Conservation (phyloP, 2,797 vertebrate genomes). For the Phalanger gymnotis region DNA sequence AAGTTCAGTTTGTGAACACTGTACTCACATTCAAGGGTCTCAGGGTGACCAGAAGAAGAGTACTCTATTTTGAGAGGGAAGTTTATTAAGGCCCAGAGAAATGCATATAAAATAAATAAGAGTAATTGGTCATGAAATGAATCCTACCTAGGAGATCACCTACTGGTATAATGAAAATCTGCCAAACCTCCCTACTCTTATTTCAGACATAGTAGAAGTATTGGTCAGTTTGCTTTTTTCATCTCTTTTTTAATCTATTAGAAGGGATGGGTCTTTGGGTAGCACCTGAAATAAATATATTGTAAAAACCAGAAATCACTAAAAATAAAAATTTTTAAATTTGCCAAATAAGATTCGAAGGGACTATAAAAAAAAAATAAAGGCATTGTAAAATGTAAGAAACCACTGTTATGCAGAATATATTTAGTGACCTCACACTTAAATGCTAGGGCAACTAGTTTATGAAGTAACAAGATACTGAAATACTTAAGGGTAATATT, state of each 20-base stretch:
- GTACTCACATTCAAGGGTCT: not conserved
- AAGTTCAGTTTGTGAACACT: not conserved
- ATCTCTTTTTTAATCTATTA: not conserved
- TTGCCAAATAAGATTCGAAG: not conserved
- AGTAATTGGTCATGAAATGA: not conserved
- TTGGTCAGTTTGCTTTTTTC: not conserved
- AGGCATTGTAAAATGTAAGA: not conserved
- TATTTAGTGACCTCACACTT: conserved; percentile 4
- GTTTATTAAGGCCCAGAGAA: not conserved
- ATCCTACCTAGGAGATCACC: not conserved
- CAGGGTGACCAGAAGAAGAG: not conserved
- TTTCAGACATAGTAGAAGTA: not conserved
- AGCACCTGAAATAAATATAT: not conserved
- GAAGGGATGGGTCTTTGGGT: not conserved
- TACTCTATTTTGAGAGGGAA: not conserved
- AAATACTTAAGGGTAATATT: conserved; percentile 37
- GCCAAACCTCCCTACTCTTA: not conserved
- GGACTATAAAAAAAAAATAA: not conserved
- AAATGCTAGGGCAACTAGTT: conserved; percentile 30
- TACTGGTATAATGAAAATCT: not conserved
- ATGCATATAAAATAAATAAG: not conserved
- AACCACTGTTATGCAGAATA: not conserved
- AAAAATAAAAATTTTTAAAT: not conserved
- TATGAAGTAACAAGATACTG: conserved; percentile 3
- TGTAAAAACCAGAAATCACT: conserved; percentile 1